Evolutionary conservation across 2,888 invertebrate genomes (phyloP).

Genomic region (Lapara coniferarum): DNA sequence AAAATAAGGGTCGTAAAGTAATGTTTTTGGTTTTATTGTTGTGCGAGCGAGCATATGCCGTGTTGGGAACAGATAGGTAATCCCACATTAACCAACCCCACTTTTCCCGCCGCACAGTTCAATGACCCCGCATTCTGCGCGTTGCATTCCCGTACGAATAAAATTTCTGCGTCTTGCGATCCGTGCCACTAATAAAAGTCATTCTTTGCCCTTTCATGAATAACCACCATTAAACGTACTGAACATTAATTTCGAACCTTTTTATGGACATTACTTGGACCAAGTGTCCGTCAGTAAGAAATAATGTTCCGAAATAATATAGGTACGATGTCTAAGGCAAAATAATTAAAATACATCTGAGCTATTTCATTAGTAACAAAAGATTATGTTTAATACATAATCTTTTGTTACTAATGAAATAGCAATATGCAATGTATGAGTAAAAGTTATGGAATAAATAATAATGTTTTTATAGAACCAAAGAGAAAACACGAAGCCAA

Average conservation of each 20-base stretch:
- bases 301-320: neutral
- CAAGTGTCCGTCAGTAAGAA: slow-evolving; percentile 2
- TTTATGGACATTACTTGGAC: slow-evolving; percentile 8
- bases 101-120: slow-evolving; percentile 59
- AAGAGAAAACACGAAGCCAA: neutral
- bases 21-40: slow-evolving; percentile 42
- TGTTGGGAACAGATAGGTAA: slow-evolving; percentile 53
- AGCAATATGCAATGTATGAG: neutral
- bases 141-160: slow-evolving; percentile 58
- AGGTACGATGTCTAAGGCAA: neutral
- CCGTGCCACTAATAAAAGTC: slow-evolving; percentile 39
- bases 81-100: slow-evolving; percentile 52
- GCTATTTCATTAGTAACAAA: neutral
- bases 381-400: neutral
- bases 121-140: slow-evolving; percentile 61
- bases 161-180: slow-evolving; percentile 48
- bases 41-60: slow-evolving; percentile 42
- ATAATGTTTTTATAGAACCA: neutral
- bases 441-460: neutral
- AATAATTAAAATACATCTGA: neutral
- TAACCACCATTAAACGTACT: slow-evolving; percentile 37
- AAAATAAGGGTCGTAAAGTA: slow-evolving; percentile 42
- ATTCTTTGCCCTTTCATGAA: slow-evolving; percentile 44
- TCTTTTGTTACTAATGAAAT: too few species aligned
- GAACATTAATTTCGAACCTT: slow-evolving; percentile 35